Evolutionary conservation across 2,888 invertebrate genomes (phyloP), one percentile per base, ranked within the genome.

Genomic region (Antitype chi): DNA sequence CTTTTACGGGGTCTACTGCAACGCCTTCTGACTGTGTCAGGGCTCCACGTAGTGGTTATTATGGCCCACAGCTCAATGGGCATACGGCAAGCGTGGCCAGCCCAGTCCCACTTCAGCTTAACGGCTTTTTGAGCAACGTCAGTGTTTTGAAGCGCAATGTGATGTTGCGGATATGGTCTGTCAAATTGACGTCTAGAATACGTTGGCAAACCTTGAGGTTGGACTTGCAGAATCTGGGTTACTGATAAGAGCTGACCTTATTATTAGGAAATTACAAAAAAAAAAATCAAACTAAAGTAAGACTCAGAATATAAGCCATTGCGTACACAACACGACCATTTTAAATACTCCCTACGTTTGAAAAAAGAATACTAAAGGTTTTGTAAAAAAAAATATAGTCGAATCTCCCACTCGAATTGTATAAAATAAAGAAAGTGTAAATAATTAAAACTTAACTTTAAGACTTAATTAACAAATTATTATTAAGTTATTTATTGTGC

Each of bases 401-500:
- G 88, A 91, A 90, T 85, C 88, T 91, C 93, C 94, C 93, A 94
- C 93, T 91, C 91, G 93, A 94, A 89, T 90, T 93, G 93, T 94
- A 90, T 90, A 93, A 91, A 90, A 85, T 32, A 80, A 83, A 84
- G 87, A 80, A 84, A 84, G 49, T 85, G 90, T 88, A 89, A 90
- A 86, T 87, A 88, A 88, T 84, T 64, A 70, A 86, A 90, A 87
- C 88, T 90, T 90, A 92, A 92, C 90, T 92, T 88, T 92, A 90
- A 85, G 89, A 82, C 78, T 87, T 89, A 87, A 88, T 87, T 89
- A 92, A 91, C 91, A 91, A 91, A 89, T 89, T 90, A 91, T 80
- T 88, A 82, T 90, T 96, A 96, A 96, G 95, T 95, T 95, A 96
- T 96, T 96, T 96, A 96, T 96, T 96, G 96, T 96, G 96, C 96